Base-by-base conservation (phyloP, 2,113 vertebrate genomes). In the Coregonus clupeaformis region DNA sequence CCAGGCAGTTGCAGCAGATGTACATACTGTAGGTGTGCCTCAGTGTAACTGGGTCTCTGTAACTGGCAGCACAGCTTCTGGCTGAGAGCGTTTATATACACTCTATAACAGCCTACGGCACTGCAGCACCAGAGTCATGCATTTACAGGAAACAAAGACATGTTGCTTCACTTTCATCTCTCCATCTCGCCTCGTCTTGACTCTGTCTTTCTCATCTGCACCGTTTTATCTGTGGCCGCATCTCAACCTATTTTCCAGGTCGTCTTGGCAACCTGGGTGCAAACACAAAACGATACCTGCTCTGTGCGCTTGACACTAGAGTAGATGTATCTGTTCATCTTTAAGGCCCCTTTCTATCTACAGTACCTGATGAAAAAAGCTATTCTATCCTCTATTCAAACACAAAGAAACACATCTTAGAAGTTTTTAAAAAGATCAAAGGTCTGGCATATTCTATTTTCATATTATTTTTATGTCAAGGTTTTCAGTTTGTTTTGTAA, bases 241-340 rank as follows among this genome's bases (percentile, higher is more conserved):
- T 92, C 90, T 89, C 88, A 89, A 89, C 91, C 91, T 90, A 87
- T 86, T 86, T 92, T 77, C 80, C 80, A 85, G 86, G 91, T 92
- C 77, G 90, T 87, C 92, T 84, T 91, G 84, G 91, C 89, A 93
- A 92, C 91, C 63, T 64, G 65, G 72, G 73, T 72, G 73, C 85
- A 86, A 84, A 77, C 77, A 73, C 84, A 82, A 87, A 87, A 85
- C 80, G 27, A 77, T 74, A 85, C 80, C 83, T 87, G 85, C 82
- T 22, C 74, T 73, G 73, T 88, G 81, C 85, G 82, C 66, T 79
- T 84, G 79, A 81, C 81, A 72, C 78, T 62, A 75, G 82, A 88
- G 81, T 80, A 73, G 68, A 82, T 86, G 85, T 85, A 92, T 92
- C 88, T 78, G 66, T 83, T 85, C 77, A 93, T 93, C 92, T 92